Evolutionary conservation across 2,113 vertebrate species (phyloP), one percentile per base, ranked within the genome.

Genomic region (Clarias gariepinus): DNA sequence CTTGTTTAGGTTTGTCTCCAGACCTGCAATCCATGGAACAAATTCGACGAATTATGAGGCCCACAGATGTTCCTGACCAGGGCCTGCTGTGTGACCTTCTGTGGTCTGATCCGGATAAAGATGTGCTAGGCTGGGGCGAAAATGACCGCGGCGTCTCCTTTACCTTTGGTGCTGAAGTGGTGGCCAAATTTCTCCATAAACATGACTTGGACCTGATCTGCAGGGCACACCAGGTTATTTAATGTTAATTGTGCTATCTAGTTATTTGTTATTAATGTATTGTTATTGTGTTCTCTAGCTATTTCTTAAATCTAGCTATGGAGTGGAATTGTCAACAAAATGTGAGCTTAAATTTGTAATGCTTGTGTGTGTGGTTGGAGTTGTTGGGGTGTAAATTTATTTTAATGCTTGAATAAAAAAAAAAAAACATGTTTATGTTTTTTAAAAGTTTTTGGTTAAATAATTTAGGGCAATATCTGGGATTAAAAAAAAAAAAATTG

Each of bases 11-110:
- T 55, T 89, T 97, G 61, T 97, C 96, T 71, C 96, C 96, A 0
- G 96, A 97, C 89, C 91, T 96, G 82, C 96, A 96, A 87, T 96
- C 96, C 0, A 97, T 97, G 96, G 96, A 97, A 89, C 96, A 97
- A 93, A 96, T 97, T 63, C 91, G 96, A 23, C 91, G 96, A 30
- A 96, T 97, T 92, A 96, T 97, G 96, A 92, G 96, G 57, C 96
- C 96, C 89, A 97, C 96, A 0, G 96, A 97, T 0, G 96, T 97
- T 16, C 96, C 96, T 0, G 96, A 97, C 79, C 96, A 97, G 91
- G 96, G 96, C 0, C 93, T 97, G 69, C 91, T 97, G 15, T 97
- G 96, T 0, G 96, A 97, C 84, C 93, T 97, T 15, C 93, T 97
- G 33, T 97, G 96, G 96, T 97, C 96, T 0, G 96, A 97, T 91